Evolutionary conservation across 2,113 vertebrate genomes (phyloP).

Genomic region (Tricholaema leucomelas): DNA sequence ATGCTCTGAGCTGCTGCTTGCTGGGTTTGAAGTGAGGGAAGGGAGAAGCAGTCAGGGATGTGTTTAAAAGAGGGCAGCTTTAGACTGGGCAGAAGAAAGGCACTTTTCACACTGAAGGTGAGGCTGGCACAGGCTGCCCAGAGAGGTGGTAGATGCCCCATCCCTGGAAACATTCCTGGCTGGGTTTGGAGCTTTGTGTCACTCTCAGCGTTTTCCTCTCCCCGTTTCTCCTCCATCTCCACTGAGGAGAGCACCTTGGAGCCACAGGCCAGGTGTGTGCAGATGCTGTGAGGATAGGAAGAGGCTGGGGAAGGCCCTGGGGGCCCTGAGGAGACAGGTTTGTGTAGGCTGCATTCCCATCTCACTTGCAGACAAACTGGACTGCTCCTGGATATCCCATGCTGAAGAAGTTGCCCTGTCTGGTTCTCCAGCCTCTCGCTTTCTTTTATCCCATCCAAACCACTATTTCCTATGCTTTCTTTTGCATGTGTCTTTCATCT

Average conservation of each 20-base stretch:
- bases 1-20: neutral
- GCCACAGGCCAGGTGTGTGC: neutral
- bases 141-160: too few relatives aligned
- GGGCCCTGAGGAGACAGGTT: neutral
- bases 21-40: neutral
- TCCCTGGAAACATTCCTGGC: too few relatives aligned
- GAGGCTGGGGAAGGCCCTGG: neutral
- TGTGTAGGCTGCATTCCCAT: neutral
- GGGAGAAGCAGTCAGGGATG: neutral
- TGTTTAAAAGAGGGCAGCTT: too few relatives aligned
- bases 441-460: neutral
- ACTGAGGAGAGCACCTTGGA: neutral
- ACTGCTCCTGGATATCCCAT: neutral
- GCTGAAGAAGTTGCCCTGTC: neutral
- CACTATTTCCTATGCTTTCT: neutral
- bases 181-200: neutral
- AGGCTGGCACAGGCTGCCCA: too few relatives aligned
- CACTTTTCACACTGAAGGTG: too few relatives aligned
- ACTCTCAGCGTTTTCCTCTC: neutral
- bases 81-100: too few relatives aligned
- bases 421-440: neutral
- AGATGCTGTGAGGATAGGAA: neutral
- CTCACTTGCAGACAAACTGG: neutral
- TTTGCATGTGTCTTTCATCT: neutral
- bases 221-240: neutral